phyloP scores from a whole-genome alignment of 1,140 invertebrate genomes.

The Pectinophora gossypiella region DNA sequence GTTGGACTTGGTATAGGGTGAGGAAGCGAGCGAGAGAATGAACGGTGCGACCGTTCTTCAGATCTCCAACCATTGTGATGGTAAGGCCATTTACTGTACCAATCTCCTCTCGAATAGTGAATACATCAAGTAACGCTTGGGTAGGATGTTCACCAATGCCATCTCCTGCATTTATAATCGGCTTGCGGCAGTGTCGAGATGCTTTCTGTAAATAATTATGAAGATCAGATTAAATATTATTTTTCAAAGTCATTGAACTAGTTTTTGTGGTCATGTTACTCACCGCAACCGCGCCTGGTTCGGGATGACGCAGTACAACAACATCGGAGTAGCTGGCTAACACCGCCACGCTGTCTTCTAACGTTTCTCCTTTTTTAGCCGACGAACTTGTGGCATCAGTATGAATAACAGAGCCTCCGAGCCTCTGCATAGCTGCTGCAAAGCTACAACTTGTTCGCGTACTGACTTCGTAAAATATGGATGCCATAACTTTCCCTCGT shows the following conservation, averaged over 20 bases:
- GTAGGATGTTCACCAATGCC: constrained; percentile 99
- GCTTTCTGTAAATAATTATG: constrained; percentile 79
- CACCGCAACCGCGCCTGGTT: constrained; percentile 93
- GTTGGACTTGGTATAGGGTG: constrained; percentile 92
- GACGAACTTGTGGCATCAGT: constrained; percentile 94
- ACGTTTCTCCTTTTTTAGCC: constrained; percentile 96
- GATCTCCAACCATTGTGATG: constrained; percentile 95
- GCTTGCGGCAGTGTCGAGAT: constrained; percentile 87
- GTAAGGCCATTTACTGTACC: constrained; percentile 98
- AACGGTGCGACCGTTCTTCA: constrained; percentile 98
- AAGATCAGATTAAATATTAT: not conserved
- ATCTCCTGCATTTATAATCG: constrained; percentile 98
- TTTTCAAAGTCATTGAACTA: not conserved
- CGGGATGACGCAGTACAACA: constrained; percentile 95
- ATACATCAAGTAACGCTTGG: constrained; percentile 97
- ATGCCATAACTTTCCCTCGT: constrained; percentile 96
- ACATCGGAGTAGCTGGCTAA: constrained; percentile 94
- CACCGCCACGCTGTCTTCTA: constrained; percentile 91
- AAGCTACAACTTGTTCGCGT: constrained; percentile 98
- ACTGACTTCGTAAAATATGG: constrained; percentile 98
- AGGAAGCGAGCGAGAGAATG: constrained; percentile 96
- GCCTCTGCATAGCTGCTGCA: constrained; percentile 94
- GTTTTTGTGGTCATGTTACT: constrained; percentile 36
- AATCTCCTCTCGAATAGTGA: constrained; percentile 98
- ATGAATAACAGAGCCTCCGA: constrained; percentile 93